Evolutionary conservation across 1,140 invertebrate genomes (phyloP).

Genomic region (Caenorhabditis inopinata): DNA sequence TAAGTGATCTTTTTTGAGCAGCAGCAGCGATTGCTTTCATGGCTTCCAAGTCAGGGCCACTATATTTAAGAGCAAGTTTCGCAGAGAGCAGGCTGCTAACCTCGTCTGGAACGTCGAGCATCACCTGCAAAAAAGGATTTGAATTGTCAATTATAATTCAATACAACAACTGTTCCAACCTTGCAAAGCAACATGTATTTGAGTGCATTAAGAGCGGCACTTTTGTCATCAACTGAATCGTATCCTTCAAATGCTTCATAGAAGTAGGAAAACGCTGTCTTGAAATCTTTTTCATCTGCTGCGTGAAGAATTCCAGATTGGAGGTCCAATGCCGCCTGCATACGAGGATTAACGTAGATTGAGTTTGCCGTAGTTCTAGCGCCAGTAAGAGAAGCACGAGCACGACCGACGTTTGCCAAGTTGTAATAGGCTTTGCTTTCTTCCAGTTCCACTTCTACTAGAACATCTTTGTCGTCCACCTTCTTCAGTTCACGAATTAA

Average conservation of each 20-base stretch:
- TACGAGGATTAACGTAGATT: constrained; percentile 86
- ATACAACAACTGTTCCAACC: too few relatives aligned
- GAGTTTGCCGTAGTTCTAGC: constrained; percentile 97
- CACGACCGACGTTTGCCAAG: constrained; percentile 82
- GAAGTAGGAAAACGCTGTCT: constrained; percentile 99
- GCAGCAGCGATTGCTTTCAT: constrained; percentile 95
- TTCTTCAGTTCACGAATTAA: constrained; percentile 94
- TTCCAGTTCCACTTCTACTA: constrained; percentile 90
- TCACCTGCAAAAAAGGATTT: constrained; percentile 53
- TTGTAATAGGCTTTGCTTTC: constrained; percentile 99
- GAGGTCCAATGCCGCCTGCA: constrained; percentile 82
- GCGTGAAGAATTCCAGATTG: constrained; percentile 97
- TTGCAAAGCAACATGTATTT: constrained; percentile 99
- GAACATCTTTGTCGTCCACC: constrained; percentile 94
- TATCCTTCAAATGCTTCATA: constrained; percentile 99
- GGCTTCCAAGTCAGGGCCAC: constrained; percentile 89
- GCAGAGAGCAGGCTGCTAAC: constrained; percentile 91
- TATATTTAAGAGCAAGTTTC: constrained; percentile 93
- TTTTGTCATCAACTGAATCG: constrained; percentile 79
- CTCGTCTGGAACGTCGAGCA: constrained; percentile 79
- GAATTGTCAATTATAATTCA: constrained; percentile 67
- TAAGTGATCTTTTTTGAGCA: constrained; percentile 89
- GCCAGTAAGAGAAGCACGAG: constrained; percentile 88
- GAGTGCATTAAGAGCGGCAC: constrained; percentile 85
- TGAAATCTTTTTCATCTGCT: constrained; percentile 97